Evolutionary conservation across 2,113 vertebrate species (phyloP).

Genomic region (Cephalophus harveyi): DNA sequence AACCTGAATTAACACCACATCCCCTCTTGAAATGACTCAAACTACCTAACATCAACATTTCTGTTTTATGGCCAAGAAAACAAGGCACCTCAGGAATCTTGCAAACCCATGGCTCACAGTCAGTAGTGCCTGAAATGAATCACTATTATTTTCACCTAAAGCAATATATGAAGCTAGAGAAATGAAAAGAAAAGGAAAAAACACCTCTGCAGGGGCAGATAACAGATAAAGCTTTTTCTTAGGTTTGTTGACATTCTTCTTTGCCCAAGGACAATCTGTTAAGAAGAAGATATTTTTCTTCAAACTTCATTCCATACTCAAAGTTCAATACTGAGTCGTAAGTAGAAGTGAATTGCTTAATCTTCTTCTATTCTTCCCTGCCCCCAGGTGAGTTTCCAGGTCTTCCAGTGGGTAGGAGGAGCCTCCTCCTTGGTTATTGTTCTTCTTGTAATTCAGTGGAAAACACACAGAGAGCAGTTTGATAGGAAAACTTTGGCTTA

Average conservation of each 20-base stretch:
- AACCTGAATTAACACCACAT: neutral
- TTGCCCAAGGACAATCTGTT: constrained; percentile 41
- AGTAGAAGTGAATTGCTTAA: neutral
- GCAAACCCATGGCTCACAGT: neutral
- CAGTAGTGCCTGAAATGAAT: constrained; percentile 18
- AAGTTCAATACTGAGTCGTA: neutral
- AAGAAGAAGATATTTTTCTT: constrained; percentile 56
- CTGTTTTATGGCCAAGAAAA: constrained; percentile 10
- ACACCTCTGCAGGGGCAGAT: constrained; percentile 21
- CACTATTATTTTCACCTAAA: constrained; percentile 38
- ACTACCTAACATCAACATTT: neutral
- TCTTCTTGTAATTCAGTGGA: neutral
- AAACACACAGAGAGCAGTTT: neutral
- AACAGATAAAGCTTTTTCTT: constrained; percentile 42
- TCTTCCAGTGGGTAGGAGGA: neutral
- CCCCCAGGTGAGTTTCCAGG: neutral
- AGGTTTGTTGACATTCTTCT: constrained; percentile 51
- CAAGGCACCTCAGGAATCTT: neutral
- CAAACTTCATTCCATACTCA: constrained; percentile 46
- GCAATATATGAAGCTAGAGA: neutral
- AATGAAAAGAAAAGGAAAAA: constrained; percentile 44
- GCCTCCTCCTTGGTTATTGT: neutral
- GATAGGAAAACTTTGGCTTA: neutral
- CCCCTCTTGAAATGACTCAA: neutral
- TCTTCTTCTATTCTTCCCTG: neutral